Percentiles rank a stretch among this genome's conserved stretches.
phyloP scores from a whole-genome alignment of 2,888 invertebrate genomes.

The Argyresthia goedartella region DNA sequence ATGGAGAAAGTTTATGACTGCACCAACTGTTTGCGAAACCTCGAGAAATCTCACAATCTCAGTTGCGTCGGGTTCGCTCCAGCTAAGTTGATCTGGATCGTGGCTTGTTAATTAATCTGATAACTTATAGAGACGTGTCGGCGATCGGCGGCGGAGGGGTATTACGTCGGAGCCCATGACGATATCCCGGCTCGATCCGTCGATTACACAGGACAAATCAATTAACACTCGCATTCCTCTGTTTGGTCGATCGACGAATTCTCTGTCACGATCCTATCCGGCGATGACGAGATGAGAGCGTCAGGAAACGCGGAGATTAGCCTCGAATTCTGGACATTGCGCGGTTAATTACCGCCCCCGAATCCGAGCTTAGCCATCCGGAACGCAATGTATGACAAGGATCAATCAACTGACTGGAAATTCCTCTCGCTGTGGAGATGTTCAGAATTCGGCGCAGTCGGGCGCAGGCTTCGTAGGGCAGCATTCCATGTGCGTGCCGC shows the following conservation, averaged over 20 bases:
- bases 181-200: slow-evolving; percentile 27
- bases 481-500: slow-evolving; percentile 50
- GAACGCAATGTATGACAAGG: slow-evolving; percentile 50
- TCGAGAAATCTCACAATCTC: too few relatives aligned
- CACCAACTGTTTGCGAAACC: slow-evolving; percentile 11
- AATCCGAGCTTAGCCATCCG: slow-evolving; percentile 40
- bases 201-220: slow-evolving; percentile 68
- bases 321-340: slow-evolving; percentile 46
- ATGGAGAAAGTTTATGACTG: not conserved
- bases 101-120: too few relatives aligned
- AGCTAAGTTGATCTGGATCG: too few relatives aligned
- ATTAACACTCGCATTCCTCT: slow-evolving; percentile 63
- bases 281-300: slow-evolving; percentile 35
- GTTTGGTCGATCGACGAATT: slow-evolving; percentile 56
- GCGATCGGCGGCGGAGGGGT: too few relatives aligned
- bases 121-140: too few relatives aligned
- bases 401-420: slow-evolving; percentile 52
- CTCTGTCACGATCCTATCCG: slow-evolving; percentile 63
- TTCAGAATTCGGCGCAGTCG: not conserved
- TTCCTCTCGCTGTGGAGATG: slow-evolving; percentile 23
- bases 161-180: too few relatives aligned
- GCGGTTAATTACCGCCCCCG: slow-evolving; percentile 26
- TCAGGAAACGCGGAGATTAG: slow-evolving; percentile 24
- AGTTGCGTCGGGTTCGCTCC: too few relatives aligned
- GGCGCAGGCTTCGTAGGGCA: slow-evolving; percentile 26